A percentile compares a stretch with the other conserved stretches of the same genome.
Conservation (phyloP, 2,113 vertebrate species). For the Lampris incognitus region DNA sequence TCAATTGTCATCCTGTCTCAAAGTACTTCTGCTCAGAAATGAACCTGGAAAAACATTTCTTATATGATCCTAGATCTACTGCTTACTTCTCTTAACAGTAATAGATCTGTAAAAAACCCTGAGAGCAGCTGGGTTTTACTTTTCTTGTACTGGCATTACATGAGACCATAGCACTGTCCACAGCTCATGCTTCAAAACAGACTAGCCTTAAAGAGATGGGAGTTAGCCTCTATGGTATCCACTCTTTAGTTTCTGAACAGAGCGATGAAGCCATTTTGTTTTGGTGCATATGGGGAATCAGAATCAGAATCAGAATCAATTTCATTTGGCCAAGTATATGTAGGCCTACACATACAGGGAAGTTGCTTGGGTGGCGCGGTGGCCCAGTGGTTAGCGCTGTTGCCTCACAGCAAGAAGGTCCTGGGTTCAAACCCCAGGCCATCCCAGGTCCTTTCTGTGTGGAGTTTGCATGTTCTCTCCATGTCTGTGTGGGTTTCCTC, state of each 20-base stretch:
- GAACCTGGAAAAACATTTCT: background rate
- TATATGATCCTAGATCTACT: background rate
- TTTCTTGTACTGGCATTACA: conserved; percentile 3
- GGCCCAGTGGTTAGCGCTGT: no score
- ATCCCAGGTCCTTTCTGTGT: no score
- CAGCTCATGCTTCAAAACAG: background rate
- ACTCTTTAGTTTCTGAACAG: background rate
- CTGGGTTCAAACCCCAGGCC: no score
- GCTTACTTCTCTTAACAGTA: background rate
- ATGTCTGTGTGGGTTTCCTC: no score
- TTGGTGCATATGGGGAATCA: no score
- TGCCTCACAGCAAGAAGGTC: no score
- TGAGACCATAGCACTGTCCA: background rate
- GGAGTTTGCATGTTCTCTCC: no score
- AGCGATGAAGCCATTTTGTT: no score
- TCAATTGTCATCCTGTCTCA: background rate
- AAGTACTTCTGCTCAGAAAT: background rate
- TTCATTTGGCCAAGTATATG: no score
- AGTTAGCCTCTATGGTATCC: background rate
- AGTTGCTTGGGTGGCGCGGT: no score
- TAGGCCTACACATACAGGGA: no score
- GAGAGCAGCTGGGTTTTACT: background rate
- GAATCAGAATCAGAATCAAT: no score
- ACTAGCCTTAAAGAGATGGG: background rate
- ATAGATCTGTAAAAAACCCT: background rate